Evolutionary conservation across 2,113 vertebrate genomes (phyloP).

Genomic region (Mustela lutreola): DNA sequence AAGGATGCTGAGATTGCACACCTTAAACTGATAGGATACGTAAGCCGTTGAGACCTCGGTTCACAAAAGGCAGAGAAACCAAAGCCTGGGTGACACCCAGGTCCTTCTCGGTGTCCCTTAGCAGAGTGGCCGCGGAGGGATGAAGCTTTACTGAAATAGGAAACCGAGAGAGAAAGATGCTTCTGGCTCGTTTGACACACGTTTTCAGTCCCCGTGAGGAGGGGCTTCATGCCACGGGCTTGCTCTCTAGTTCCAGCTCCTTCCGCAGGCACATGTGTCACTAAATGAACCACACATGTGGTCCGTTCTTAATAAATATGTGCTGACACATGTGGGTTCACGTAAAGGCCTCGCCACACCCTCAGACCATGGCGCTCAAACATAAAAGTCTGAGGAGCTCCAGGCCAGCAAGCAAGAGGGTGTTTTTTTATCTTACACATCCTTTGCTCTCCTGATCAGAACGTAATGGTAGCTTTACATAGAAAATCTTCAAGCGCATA

Average conservation of each 20-base stretch:
- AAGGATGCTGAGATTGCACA: background rate
- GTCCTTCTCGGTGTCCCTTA: background rate
- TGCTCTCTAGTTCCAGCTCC: background rate
- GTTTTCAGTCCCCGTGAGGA: background rate
- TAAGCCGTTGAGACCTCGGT: background rate
- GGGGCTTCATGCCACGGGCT: rapidly evolving
- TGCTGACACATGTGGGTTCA: rapidly evolving
- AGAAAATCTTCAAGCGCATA: background rate
- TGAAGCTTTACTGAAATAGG: background rate
- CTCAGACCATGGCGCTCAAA: background rate
- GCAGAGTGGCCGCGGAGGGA: rapidly evolving
- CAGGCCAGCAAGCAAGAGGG: too few relatives aligned
- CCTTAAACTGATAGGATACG: background rate
- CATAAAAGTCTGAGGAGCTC: background rate
- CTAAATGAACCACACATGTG: rapidly evolving
- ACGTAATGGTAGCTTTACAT: background rate
- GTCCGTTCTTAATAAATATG: rapidly evolving
- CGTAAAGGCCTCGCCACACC: rapidly evolving
- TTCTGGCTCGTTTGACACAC: rapidly evolving
- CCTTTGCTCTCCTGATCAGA: background rate
- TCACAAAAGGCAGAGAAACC: background rate
- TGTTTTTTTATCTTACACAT: background rate
- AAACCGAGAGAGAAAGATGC: background rate
- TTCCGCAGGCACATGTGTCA: rapidly evolving
- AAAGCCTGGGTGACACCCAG: background rate